phyloP scores from a whole-genome alignment of 2,888 invertebrate genomes.

The Digitonthophagus gazella region DNA sequence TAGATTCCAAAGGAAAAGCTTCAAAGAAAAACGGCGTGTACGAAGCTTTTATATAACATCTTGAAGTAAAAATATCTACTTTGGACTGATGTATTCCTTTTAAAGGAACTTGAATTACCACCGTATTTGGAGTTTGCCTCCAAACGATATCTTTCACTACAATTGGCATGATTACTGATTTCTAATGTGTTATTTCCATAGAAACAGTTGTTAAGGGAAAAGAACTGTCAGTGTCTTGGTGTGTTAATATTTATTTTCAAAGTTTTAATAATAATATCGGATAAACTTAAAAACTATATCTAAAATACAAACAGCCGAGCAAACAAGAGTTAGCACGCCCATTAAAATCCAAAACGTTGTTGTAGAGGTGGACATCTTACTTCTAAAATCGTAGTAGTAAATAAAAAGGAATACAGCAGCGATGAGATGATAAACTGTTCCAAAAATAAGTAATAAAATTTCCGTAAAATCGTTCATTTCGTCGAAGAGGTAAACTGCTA shows the following conservation, averaged over 20 bases:
- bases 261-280: no score
- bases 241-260: neutral
- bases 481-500: no score
- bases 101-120: constrained; percentile 67
- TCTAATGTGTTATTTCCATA: constrained; percentile 15
- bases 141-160: constrained; percentile 73
- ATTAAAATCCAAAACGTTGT: no score
- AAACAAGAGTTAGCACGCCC: no score
- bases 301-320: no score
- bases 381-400: no score
- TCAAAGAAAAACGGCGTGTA: constrained; percentile 75
- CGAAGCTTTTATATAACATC: constrained; percentile 70
- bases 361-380: no score
- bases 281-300: no score
- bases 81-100: constrained; percentile 62
- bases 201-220: constrained; percentile 24
- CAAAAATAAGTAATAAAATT: no score
- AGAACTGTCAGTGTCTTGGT: neutral
- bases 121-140: constrained; percentile 64
- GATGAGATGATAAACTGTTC: no score
- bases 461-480: no score
- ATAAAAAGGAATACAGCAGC: no score
- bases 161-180: constrained; percentile 60
- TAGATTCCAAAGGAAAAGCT: constrained; percentile 62
- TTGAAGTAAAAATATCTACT: constrained; percentile 67